These are phyloP conservation scores for Leptinotarsa haldemani DNA, from an alignment of 2,888 invertebrate species.

Conservation along the genomic window DNA sequence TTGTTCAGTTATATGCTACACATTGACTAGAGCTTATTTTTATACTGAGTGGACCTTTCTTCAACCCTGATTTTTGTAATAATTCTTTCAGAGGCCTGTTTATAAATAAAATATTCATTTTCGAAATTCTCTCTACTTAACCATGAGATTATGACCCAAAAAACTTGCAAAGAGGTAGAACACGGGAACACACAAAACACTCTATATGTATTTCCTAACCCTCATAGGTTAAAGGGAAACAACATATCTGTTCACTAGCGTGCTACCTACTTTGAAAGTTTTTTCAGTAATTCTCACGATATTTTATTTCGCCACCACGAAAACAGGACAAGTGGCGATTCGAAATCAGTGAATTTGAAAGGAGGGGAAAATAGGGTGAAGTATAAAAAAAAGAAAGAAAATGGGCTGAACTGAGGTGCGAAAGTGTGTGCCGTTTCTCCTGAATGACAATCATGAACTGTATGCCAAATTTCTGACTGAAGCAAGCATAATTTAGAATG, in stretches of 20 bases:
- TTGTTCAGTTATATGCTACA: conserved; percentile 28
- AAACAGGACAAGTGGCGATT: conserved; percentile 70
- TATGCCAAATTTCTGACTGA: conserved; percentile 24
- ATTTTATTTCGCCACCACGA: conserved; percentile 76
- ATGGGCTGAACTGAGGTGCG: conserved; percentile 46
- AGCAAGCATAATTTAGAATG: conserved; percentile 35
- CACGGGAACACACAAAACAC: conserved; percentile 26
- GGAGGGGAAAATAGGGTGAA: conserved; percentile 54
- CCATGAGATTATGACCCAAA: conserved; percentile 35
- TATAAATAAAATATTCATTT: conserved; percentile 33
- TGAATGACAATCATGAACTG: conserved; percentile 33
- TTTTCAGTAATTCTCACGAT: conserved; percentile 68
- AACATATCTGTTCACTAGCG: conserved; percentile 58
- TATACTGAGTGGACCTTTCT: conserved; percentile 47
- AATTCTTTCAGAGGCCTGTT: conserved; percentile 39
- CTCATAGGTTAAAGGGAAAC: conserved; percentile 63
- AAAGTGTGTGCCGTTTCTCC: conserved; percentile 28
- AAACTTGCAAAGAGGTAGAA: conserved; percentile 38
- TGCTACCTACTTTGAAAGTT: conserved; percentile 57
- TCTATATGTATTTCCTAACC: conserved; percentile 53
- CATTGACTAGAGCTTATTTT: conserved; percentile 40
- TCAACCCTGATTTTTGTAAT: conserved; percentile 47
- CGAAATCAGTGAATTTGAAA: conserved; percentile 62
- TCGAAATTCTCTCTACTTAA: conserved; percentile 33
- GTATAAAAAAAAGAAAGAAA: conserved; percentile 53